A percentile compares a stretch with the other conserved stretches of the same genome.
phyloP scores from a whole-genome alignment of 2,888 invertebrate species.

The Diplolepis rosae region DNA sequence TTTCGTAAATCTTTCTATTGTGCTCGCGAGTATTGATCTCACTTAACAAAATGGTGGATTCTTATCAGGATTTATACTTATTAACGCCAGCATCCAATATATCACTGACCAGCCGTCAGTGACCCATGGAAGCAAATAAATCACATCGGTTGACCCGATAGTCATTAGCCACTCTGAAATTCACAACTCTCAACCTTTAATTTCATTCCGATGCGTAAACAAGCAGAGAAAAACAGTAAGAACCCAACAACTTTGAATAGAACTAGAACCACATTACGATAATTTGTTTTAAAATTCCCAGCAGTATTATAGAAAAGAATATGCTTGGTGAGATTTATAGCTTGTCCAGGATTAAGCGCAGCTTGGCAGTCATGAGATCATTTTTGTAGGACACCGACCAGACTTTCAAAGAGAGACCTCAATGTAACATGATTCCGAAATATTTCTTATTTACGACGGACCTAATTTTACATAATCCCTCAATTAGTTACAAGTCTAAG shows the following conservation, averaged over 20 bases:
- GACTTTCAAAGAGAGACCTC: neutral
- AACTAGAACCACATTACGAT: neutral
- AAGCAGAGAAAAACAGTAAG: neutral
- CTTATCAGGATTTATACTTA: conserved; percentile 37
- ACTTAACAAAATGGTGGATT: conserved; percentile 35
- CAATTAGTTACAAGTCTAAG: conserved; percentile 6
- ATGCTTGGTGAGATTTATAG: neutral
- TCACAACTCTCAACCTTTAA: conserved; percentile 29
- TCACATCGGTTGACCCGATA: conserved; percentile 37
- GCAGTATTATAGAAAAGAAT: neutral
- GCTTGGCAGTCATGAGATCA: neutral
- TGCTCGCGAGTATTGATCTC: neutral
- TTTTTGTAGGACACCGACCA: neutral
- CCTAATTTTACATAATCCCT: neutral
- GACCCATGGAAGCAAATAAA: conserved; percentile 44
- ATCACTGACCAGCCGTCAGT: conserved; percentile 36
- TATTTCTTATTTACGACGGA: neutral
- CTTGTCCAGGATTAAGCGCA: neutral
- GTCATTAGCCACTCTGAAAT: conserved; percentile 36
- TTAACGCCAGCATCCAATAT: conserved; percentile 28
- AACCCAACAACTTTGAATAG: neutral
- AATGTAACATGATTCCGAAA: neutral
- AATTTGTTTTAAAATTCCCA: neutral
- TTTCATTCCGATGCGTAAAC: neutral
- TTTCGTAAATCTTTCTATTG: neutral